Base-by-base conservation (phyloP, 2,888 invertebrate genomes). In the Frankliniella fusca region DNA sequence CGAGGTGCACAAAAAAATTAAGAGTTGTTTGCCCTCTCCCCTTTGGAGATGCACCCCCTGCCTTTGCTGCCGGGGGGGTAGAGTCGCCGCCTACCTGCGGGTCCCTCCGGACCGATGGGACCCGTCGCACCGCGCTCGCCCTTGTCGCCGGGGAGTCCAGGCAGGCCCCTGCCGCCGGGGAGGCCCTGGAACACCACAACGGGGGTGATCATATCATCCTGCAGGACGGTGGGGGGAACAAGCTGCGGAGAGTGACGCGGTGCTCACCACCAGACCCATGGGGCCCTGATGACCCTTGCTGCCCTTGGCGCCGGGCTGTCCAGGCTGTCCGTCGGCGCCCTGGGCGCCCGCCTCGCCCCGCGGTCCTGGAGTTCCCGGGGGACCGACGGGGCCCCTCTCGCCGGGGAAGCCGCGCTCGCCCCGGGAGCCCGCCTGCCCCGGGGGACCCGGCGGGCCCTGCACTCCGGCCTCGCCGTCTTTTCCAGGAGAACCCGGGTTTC, bases 401-500 rank as follows among this genome's bases (percentile, higher is more conserved):
- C 95, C 95, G 7, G 94, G 93, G 86, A 93, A 93, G 5, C 95
- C 95, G 86, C 91, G 87, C 86, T 91, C 91, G 80, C 93, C 93
- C 85, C 91, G 85, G 48, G 82, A 80, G 15, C 94, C 94, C 1
- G 90, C 87, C 0, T 90, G 87, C 0, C 94, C 94, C 0, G 91
- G 88, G 0, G 90, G 89, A 0, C 93, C 93, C 2, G 90, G 87
- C 0, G 91, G 90, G 0, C 95, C 95, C 82, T 93, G 92, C 18
- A 92, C 86, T 0, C 95, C 95, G 2, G 91, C 88, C 86, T 93
- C 93, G 3, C 95, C 95, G 87, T 95, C 94, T 88, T 95, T 95
- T n/a, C 95, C 95, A 0, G 93, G 90, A 11, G 91, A 87, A 0
- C 95, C 95, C 3, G 93, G 91, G 86, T 91, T 91, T 1, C 95